Conservation (phyloP, 1,140 invertebrate species). For the Diachasmimorpha longicaudata region DNA sequence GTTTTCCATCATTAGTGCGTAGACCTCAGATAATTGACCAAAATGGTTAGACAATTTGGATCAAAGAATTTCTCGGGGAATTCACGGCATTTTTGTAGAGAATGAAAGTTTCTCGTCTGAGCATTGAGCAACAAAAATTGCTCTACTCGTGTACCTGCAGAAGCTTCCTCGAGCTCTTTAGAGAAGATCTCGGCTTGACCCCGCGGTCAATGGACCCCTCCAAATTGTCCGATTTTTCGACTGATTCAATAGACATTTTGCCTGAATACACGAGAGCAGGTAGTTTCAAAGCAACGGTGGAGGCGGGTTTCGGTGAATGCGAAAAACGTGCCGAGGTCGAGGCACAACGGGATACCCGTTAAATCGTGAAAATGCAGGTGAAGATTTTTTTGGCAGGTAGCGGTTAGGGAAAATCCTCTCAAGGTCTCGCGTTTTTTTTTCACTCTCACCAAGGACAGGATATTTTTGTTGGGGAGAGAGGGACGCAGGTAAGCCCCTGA, state of each 20-base stretch:
- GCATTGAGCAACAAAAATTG: no score
- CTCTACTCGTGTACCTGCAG: not conserved
- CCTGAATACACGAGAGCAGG: not conserved
- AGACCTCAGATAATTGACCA: no score
- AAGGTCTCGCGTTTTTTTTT: not conserved
- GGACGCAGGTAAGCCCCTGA: not conserved
- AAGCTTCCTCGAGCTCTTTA: not conserved
- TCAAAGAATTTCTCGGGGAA: no score
- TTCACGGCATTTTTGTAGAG: no score
- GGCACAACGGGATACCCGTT: not conserved
- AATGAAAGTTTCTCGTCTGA: no score
- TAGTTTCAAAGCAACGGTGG: not conserved
- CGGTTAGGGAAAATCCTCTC: not conserved
- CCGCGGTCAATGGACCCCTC: not conserved
- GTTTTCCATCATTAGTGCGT: no score
- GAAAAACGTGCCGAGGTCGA: not conserved
- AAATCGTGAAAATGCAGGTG: constrained; percentile 1
- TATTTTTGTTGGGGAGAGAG: not conserved
- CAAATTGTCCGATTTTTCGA: not conserved
- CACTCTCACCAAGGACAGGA: not conserved
- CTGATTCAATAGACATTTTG: constrained; percentile 1
- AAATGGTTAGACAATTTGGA: no score
- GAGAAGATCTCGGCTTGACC: not conserved
- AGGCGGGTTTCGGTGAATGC: not conserved
- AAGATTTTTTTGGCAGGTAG: not conserved